Evolutionary conservation across 2,797 vertebrate genomes (phyloP), one percentile per base, ranked within the genome.

Genomic region (Graptemys geographica): DNA sequence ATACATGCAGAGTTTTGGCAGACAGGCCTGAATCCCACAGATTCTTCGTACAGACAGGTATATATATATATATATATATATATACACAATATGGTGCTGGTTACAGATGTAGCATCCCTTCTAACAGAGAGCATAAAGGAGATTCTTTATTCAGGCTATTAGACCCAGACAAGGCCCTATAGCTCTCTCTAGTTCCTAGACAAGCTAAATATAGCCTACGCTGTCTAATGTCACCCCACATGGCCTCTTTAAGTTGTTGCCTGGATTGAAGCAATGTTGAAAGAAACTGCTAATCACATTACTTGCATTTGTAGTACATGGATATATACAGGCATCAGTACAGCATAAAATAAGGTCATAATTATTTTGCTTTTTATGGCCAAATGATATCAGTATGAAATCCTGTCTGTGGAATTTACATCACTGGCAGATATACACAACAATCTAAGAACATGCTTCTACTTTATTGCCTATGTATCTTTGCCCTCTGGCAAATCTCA

Each of bases 401-500:
- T 83, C 62, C 21, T 79, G 2, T 78, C 55, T 81, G 47, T 69
- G 52, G 74, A 79, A 27, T 92, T 94, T 86, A 59, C 49, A 52
- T 80, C 11, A 53, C 0, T 11, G 55, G 21, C 12, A 83, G 47
- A 88, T 2, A 11, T 76, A 69, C 27, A 72, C 74, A 88, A 89
- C 2, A 31, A 4, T 53, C 78, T 69, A 49, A 84, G 86, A 91
- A 79, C 82, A 44, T 87, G 93, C 25, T 92, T 91, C 57, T 85
- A 19, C 49, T 90, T 95, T 90, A 79, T 84, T 21, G 1, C 13
- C 11, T 65, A 3, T 90, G 85, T 80, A 59, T 90, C 91, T 72
- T 91, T 65, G 83, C 21, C 53, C 91, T 90, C 81, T 94, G 57
- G 65, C 80, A 88, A 33, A 72, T 86, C 21, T 92, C 12, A 37